Evolutionary conservation across 2,888 invertebrate genomes (phyloP), one percentile per base, ranked within the genome.

Genomic region (Drosophila greeni): DNA sequence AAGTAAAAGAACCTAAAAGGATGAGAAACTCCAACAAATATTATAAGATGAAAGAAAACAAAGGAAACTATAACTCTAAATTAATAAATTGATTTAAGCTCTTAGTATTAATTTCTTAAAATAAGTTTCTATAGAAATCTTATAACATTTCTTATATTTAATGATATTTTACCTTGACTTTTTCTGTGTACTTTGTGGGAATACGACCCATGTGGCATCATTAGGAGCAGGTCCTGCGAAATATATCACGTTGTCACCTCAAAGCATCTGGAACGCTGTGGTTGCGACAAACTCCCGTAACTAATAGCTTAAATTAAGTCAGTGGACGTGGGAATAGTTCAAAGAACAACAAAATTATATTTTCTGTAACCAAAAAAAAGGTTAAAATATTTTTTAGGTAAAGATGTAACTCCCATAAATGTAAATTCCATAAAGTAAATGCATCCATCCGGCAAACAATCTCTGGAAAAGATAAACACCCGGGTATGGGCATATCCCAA

Each of bases 141-240:
- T 6, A 37, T 12, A 18, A 5, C 2, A 5, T 11, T 37, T 11
- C 2, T 4, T 5, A 2, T 5, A 9, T 23, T 40, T n/a, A 5
- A 5, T n/a, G 0, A 0, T n/a, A 42, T 24, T n/a, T n/a, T 42
- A 16, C 5, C 24, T 6, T 11, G 9, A 26, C 1, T 7, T 20
- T 20, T 20, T 2, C 31, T 47, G 45, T 47, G 45, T 18, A 9
- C 8, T 9, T 31, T 4, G 14, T 47, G 45, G 14, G 12, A 29
- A 3, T 2, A 5, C 8, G 9, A 23, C 29, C 34, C 39, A 57
- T 57, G 60, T 57, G 57, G 48, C 47, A 57, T 60, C 60, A 61
- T 61, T 61, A 61, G 34, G 26, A 57, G 57, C 47, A 16, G 47
- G 20, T 57, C 23, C 57, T 23, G 47, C 20, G 40, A 29, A 40